Evolutionary conservation across 2,113 vertebrate species (phyloP).

Genomic region (Oenanthe oenanthe): DNA sequence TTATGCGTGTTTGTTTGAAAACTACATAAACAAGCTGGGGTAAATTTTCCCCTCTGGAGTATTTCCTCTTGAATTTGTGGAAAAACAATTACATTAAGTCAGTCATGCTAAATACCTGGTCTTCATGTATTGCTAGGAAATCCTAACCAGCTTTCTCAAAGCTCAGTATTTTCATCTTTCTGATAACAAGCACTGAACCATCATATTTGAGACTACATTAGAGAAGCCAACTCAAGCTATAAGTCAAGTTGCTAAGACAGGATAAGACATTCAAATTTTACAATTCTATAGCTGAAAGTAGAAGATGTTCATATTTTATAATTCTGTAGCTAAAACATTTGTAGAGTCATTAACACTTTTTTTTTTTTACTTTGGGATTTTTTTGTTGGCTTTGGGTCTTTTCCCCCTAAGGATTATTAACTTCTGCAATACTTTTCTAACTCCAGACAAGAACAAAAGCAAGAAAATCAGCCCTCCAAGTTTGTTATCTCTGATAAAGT

Average conservation of each 20-base stretch:
- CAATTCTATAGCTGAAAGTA: background rate
- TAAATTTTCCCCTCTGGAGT: background rate
- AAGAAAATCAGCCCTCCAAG: background rate
- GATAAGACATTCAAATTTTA: background rate
- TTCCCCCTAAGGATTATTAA: background rate
- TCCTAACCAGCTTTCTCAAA: background rate
- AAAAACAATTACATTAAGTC: background rate
- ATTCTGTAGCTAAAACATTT: background rate
- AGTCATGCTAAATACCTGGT: background rate
- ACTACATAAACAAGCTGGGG: background rate
- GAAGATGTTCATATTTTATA: background rate
- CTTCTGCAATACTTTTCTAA: background rate
- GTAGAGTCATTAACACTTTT: background rate
- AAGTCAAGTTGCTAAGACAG: background rate
- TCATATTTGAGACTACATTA: background rate
- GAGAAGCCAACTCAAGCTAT: background rate
- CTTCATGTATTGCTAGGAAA: background rate
- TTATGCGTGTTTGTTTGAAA: background rate
- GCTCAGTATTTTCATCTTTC: background rate
- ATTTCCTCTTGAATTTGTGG: background rate
- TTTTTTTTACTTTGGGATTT: background rate
- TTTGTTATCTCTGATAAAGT: background rate
- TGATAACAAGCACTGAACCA: background rate
- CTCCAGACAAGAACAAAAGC: background rate
- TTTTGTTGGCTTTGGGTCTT: background rate